These are phyloP conservation scores for Trilocha varians DNA, from an alignment of 2,888 invertebrate species.

Conservation along the genomic window DNA sequence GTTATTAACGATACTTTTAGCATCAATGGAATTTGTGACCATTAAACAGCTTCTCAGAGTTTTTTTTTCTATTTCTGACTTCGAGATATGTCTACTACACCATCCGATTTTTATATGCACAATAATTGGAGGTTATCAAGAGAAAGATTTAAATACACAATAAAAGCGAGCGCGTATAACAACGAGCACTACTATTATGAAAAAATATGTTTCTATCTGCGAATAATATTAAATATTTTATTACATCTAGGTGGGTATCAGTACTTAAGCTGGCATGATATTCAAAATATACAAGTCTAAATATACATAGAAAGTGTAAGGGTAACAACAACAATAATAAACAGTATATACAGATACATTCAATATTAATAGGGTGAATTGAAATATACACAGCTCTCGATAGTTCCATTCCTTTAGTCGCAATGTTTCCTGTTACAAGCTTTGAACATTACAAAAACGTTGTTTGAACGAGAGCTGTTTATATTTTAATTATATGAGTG, in stretches of 20 bases:
- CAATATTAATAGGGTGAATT: not conserved
- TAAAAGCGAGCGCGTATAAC: constrained; percentile 10
- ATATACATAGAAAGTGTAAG: constrained; percentile 34
- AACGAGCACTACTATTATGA: constrained; percentile 57
- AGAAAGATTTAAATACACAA: constrained; percentile 11
- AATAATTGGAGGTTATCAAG: no score
- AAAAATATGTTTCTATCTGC: constrained; percentile 61
- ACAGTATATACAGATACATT: constrained; percentile 16
- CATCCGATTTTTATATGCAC: no score
- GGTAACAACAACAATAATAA: constrained; percentile 30
- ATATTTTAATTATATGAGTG: no score
- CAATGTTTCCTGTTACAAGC: no score
- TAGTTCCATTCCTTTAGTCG: not conserved
- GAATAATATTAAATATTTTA: constrained; percentile 50
- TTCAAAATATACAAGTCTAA: constrained; percentile 40
- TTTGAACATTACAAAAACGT: no score
- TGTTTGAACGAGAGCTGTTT: no score
- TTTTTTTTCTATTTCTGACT: no score
- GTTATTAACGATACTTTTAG: no score
- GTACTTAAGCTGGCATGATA: constrained; percentile 44
- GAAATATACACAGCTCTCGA: not conserved
- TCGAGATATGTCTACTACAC: no score
- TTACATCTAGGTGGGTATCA: constrained; percentile 54
- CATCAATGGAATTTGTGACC: no score
- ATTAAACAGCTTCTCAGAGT: no score